Conservation (phyloP, 2,113 vertebrate genomes). For the Rallus limicola region DNA sequence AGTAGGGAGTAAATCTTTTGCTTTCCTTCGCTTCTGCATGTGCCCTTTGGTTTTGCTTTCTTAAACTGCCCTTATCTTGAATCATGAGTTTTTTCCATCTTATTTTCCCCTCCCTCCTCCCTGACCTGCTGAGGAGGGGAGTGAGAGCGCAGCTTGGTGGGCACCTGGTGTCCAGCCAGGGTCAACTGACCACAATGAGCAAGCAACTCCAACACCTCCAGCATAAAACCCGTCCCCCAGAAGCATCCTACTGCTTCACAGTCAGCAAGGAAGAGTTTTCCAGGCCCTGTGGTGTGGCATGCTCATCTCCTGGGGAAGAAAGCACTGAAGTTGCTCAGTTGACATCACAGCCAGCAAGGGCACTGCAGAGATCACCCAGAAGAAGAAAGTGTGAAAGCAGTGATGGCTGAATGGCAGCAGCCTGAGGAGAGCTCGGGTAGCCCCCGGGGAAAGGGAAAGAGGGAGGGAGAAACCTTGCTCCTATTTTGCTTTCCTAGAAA, state of each 20-base stretch:
- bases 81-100: no score
- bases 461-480: not conserved
- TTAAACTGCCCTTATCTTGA: no score
- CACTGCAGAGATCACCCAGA: not conserved
- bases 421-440: not conserved
- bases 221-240: not conserved
- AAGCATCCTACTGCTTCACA: fast-evolving
- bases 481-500: not conserved
- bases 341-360: not conserved
- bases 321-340: not conserved
- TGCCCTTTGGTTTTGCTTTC: no score
- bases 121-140: no score
- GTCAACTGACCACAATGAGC: not conserved
- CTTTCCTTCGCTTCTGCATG: no score
- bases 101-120: no score
- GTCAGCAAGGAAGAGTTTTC: not conserved
- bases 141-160: no score
- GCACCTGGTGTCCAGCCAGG: no score
- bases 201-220: not conserved
- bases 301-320: not conserved
- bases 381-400: not conserved
- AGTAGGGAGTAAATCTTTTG: no score
- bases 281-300: not conserved
- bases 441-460: not conserved
- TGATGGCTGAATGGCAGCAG: not conserved